Percentiles rank a stretch among this genome's conserved stretches.
phyloP scores from a whole-genome alignment of 2,113 vertebrate genomes.

The Podilymbus podiceps region DNA sequence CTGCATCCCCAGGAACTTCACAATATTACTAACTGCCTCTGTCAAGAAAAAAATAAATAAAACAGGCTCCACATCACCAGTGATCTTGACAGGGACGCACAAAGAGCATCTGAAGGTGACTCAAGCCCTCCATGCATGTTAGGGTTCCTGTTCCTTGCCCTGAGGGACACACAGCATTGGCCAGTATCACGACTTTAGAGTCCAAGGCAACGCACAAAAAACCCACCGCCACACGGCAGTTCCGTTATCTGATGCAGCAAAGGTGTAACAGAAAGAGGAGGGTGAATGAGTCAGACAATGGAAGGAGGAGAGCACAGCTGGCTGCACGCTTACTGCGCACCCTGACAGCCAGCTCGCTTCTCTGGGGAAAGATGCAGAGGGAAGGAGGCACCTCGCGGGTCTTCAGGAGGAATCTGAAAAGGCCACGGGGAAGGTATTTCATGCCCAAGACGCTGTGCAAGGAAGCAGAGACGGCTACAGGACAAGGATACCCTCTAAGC shows the following conservation, averaged over 20 bases:
- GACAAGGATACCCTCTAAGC: neutral
- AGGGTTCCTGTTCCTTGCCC: neutral
- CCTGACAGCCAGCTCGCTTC: neutral
- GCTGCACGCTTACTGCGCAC: neutral
- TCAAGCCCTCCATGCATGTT: neutral
- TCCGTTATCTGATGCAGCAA: neutral
- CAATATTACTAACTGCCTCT: conserved; percentile 83
- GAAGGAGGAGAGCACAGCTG: neutral
- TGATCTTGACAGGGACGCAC: neutral
- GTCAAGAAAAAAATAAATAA: conserved; percentile 5
- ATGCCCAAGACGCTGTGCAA: neutral
- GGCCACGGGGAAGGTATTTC: neutral
- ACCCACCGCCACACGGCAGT: rapidly evolving
- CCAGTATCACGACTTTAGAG: neutral
- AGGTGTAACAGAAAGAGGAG: neutral
- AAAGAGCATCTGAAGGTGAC: neutral
- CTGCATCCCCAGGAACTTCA: conserved; percentile 84
- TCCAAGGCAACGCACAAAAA: neutral
- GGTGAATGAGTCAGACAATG: neutral
- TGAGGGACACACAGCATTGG: neutral
- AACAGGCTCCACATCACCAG: neutral
- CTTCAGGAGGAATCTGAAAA: neutral
- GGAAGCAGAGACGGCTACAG: neutral
- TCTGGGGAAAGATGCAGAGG: neutral
- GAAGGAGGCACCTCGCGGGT: neutral